Conservation (phyloP, 2,888 invertebrate species). For the Pachydiplax longipennis region DNA sequence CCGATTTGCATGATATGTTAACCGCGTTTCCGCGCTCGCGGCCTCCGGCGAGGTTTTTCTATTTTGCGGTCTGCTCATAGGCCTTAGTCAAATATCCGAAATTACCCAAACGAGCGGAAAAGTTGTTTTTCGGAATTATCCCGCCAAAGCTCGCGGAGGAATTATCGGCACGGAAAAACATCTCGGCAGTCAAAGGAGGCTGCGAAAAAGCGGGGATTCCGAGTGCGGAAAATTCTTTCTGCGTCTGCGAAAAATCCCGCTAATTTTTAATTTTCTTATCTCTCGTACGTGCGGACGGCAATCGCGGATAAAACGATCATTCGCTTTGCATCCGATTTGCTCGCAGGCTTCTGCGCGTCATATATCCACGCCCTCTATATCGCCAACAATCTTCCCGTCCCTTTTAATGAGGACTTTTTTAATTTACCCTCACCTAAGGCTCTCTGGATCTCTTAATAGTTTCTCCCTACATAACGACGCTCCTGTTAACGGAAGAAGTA, state of each 20-base stretch:
- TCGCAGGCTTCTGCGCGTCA: background rate
- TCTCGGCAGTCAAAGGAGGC: background rate
- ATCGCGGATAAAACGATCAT: background rate
- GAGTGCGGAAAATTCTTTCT: too few relatives aligned
- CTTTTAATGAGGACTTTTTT: background rate
- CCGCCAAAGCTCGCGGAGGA: background rate
- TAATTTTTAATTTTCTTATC: background rate
- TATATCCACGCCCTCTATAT: background rate
- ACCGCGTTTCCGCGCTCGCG: background rate
- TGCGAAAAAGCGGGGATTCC: too few relatives aligned
- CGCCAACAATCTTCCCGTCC: background rate
- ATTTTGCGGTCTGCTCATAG: background rate
- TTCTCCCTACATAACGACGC: background rate
- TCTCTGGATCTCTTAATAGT: background rate
- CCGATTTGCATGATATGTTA: background rate
- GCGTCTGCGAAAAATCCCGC: background rate
- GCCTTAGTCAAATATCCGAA: background rate
- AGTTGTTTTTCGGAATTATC: background rate
- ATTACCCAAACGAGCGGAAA: background rate
- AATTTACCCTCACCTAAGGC: background rate
- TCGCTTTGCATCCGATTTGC: background rate
- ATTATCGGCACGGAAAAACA: background rate
- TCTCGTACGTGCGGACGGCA: background rate
- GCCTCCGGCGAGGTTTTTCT: background rate
- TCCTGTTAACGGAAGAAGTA: background rate